Percentiles rank a stretch among this genome's conserved stretches.
These are phyloP conservation scores for Lordiphosa andalusiaca DNA, from an alignment of 2,888 invertebrate genomes.

Conservation along the genomic window DNA sequence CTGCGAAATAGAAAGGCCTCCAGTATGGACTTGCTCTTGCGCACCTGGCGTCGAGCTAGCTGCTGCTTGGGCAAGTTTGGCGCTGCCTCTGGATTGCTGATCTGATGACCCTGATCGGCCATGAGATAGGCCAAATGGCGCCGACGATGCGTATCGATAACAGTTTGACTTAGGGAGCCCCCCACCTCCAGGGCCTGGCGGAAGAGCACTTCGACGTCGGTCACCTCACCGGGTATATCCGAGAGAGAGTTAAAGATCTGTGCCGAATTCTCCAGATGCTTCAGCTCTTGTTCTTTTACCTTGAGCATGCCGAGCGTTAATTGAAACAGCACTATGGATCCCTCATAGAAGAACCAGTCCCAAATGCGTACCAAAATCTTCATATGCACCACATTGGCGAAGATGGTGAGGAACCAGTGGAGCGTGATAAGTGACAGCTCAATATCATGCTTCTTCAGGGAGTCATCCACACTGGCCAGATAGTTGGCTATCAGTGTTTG, in stretches of 20 bases:
- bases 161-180: constrained; percentile 88
- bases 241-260: constrained; percentile 98
- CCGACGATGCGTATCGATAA: constrained; percentile 90
- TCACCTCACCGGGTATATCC: constrained; percentile 95
- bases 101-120: constrained; percentile 97
- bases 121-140: constrained; percentile 96
- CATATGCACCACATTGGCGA: constrained; percentile 98
- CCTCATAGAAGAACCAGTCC: constrained; percentile 98
- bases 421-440: constrained; percentile 97
- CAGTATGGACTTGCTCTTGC: constrained; percentile 93
- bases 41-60: constrained; percentile 91
- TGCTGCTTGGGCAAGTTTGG: constrained; percentile 97
- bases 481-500: constrained; percentile 94
- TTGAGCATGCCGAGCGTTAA: constrained; percentile 96
- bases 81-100: constrained; percentile 93
- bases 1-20: constrained; percentile 93
- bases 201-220: constrained; percentile 90
- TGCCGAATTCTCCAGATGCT: constrained; percentile 94
- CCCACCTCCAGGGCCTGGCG: constrained; percentile 88
- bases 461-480: constrained; percentile 92
- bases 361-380: constrained; percentile 95
- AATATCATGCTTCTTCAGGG: constrained; percentile 95
- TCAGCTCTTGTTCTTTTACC: constrained; percentile 90
- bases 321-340: constrained; percentile 96
- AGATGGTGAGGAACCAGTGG: constrained; percentile 98